These are phyloP conservation scores for Peromyscus californicus DNA, from an alignment of 2,113 vertebrate species.

Conservation along the genomic window DNA sequence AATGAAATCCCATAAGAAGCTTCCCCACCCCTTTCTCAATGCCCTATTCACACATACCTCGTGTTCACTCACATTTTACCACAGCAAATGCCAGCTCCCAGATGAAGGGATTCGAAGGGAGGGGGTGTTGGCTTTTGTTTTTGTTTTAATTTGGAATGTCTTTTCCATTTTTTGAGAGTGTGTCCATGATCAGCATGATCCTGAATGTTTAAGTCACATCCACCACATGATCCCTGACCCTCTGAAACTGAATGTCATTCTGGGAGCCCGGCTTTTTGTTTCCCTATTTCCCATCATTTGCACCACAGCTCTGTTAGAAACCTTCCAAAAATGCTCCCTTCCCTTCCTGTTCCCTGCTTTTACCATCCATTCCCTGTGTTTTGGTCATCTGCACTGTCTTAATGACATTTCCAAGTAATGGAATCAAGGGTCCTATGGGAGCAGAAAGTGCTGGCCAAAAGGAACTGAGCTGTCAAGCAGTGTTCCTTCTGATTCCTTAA, in stretches of 20 bases:
- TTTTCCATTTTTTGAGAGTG: not conserved
- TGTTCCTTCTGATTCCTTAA: constrained; percentile 40
- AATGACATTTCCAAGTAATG: constrained; percentile 48
- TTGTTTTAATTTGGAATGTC: not conserved
- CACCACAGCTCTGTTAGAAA: constrained; percentile 29
- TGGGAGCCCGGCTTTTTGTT: not conserved
- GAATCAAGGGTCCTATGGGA: not conserved
- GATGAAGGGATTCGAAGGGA: not conserved
- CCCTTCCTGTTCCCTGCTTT: not conserved
- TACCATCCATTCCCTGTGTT: not conserved
- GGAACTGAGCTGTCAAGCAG: not conserved
- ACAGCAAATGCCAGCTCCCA: not conserved
- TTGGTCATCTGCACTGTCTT: constrained; percentile 20
- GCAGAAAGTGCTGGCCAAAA: not conserved
- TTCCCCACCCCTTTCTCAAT: constrained; percentile 8
- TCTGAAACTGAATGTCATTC: not conserved
- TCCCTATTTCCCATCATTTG: not conserved
- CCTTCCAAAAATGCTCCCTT: not conserved
- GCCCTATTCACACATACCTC: not conserved
- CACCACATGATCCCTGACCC: not conserved
- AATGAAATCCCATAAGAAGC: constrained; percentile 62
- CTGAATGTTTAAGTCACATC: not conserved
- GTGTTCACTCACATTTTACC: not conserved
- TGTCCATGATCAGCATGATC: not conserved
- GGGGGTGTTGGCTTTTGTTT: not conserved